phyloP scores from a whole-genome alignment of 2,113 vertebrate species.

The Corynorhinus townsendii region DNA sequence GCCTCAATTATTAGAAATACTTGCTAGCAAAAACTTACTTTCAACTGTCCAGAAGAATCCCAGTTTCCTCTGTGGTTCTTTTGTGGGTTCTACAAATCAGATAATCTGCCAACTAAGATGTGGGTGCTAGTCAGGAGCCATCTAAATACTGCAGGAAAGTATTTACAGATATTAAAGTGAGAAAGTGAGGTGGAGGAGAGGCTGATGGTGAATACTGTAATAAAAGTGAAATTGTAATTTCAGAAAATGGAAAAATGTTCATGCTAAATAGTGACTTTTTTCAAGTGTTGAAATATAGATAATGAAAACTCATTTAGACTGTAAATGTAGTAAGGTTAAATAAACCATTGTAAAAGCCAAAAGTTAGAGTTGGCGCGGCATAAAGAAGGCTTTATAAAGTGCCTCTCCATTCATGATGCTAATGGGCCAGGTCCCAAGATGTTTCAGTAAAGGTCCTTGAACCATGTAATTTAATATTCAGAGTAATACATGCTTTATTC shows the following conservation, averaged over 20 bases:
- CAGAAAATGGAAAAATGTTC: constrained; percentile 10
- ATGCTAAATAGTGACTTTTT: neutral
- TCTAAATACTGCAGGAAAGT: neutral
- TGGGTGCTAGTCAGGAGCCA: neutral
- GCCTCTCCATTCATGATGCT: constrained; percentile 17
- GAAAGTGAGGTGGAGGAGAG: neutral
- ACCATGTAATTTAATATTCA: constrained; percentile 62
- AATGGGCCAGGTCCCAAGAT: constrained; percentile 16
- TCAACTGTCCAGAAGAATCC: neutral
- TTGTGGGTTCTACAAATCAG: neutral
- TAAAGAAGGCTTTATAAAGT: constrained; percentile 55
- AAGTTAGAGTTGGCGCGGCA: constrained; percentile 14
- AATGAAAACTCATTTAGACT: constrained; percentile 28
- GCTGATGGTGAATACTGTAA: neutral
- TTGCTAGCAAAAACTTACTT: neutral
- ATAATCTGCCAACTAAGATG: neutral
- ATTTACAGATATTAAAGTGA: neutral
- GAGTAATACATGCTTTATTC: constrained; percentile 10
- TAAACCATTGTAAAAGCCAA: constrained; percentile 4
- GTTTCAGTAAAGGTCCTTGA: constrained; percentile 37
- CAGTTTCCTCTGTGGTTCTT: neutral
- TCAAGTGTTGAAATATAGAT: constrained; percentile 12
- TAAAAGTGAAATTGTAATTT: neutral
- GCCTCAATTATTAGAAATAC: neutral
- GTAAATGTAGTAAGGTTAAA: constrained; percentile 17